Conservation (phyloP, 1,140 invertebrate species). For the Calosoma granatense region DNA sequence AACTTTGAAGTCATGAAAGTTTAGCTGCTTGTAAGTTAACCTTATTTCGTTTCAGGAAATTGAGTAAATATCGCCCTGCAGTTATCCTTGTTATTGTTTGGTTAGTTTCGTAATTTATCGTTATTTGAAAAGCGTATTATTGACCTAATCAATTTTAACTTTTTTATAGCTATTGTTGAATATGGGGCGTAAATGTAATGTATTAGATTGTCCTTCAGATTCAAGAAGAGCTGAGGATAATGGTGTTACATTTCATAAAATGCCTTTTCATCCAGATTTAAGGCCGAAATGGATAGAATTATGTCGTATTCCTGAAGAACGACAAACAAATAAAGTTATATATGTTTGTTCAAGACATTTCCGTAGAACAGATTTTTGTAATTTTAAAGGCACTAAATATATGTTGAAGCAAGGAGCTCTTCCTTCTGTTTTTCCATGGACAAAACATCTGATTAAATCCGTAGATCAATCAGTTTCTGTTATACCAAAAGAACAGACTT, state of each 20-base stretch:
- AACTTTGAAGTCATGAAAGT: too few species aligned
- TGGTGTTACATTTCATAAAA: conserved; percentile 33
- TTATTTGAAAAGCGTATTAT: too few species aligned
- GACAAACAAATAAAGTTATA: conserved; percentile 42
- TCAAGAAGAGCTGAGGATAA: conserved; percentile 27
- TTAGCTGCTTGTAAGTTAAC: too few species aligned
- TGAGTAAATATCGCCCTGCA: too few species aligned
- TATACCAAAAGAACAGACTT: not conserved
- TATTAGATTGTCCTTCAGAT: conserved; percentile 29
- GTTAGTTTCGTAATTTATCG: too few species aligned
- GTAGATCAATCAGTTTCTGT: not conserved
- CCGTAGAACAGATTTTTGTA: conserved; percentile 48
- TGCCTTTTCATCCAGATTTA: conserved; percentile 29
- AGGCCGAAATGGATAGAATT: conserved; percentile 30
- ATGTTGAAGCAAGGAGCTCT: conserved; percentile 42
- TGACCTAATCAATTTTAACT: too few species aligned
- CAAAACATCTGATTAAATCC: conserved; percentile 19
- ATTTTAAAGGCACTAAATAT: conserved; percentile 46
- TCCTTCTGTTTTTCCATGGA: conserved; percentile 39
- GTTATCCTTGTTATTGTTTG: too few species aligned
- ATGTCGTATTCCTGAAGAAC: conserved; percentile 32
- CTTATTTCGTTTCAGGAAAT: too few species aligned
- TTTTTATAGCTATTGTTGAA: too few species aligned
- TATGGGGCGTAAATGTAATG: conserved; percentile 31
- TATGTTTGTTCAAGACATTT: conserved; percentile 54